These are phyloP conservation scores for Pollenia angustigena DNA, from an alignment of 2,888 invertebrate genomes.

Conservation along the genomic window DNA sequence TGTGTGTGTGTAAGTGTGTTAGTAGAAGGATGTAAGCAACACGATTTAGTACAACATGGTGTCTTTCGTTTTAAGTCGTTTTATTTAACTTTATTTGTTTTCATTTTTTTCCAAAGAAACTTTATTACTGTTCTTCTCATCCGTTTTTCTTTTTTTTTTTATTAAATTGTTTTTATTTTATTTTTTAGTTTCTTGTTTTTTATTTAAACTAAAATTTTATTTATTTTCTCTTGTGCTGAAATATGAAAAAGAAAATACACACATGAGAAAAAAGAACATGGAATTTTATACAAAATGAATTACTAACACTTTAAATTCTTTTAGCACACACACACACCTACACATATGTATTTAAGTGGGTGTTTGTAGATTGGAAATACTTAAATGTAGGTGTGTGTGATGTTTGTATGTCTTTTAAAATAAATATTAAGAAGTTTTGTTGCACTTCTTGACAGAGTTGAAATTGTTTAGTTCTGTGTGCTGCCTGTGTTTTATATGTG, in stretches of 20 bases:
- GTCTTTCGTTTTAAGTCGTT: conserved; percentile 25
- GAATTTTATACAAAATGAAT: conserved; percentile 43
- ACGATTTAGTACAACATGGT: conserved; percentile 33
- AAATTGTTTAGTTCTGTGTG: too few relatives aligned
- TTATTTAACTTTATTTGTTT: conserved; percentile 39
- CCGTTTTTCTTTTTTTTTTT: conserved; percentile 49
- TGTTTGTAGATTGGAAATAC: too few relatives aligned
- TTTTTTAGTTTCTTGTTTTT: background rate
- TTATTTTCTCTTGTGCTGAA: conserved; percentile 20
- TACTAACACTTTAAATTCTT: conserved; percentile 51
- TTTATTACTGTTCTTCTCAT: conserved; percentile 24
- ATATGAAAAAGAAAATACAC: conserved; percentile 4
- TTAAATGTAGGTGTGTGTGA: background rate
- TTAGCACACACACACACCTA: background rate
- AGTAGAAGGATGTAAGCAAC: conserved; percentile 6
- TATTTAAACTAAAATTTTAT: conserved; percentile 40
- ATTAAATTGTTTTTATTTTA: conserved; percentile 45
- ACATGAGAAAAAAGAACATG: background rate
- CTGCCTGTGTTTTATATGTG: conserved; percentile 5
- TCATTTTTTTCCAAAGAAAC: conserved; percentile 37
- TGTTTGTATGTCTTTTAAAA: background rate
- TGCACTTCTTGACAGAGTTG: background rate
- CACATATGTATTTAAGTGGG: conserved; percentile 24
- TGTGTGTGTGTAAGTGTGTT: background rate
- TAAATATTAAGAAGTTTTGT: conserved; percentile 52